Base-by-base conservation (phyloP, 2,888 invertebrate genomes). In the Patella caerulea region DNA sequence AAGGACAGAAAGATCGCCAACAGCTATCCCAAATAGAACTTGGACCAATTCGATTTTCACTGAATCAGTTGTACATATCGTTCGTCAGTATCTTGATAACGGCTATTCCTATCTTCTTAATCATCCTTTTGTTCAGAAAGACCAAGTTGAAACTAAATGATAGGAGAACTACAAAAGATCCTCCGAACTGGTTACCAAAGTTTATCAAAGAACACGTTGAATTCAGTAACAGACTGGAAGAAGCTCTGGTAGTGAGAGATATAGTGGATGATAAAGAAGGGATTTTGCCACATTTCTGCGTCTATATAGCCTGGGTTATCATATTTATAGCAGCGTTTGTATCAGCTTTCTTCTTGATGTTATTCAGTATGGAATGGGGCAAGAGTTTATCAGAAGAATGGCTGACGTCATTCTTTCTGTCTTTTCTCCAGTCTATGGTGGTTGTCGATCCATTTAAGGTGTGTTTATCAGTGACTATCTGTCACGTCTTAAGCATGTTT, bases 311-410 rank as follows among this genome's bases (percentile, higher is more conserved):
- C 12, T 87, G 86, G 86, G 59, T 82, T 2, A 24, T 86, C 45
- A 78, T 83, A 12, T 14, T 82, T 11, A 72, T 81, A 11, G 83
- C 82, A 15, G 80, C 83, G 2, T 72, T 81, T 1, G 78, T 81
- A 0, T 83, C 87, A 0, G 83, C 84, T 11, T 90, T 92, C 86
- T 91, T 92, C 82, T 85, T 90, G 29, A 86, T 90, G 84, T 83
- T 90, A 29, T 92, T 91, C 84, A 90, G 89, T 34, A 85, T 91
- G 53, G 82, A 88, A 79, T 92, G 91, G 84, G 91, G 91, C 11
- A 87, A 90, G 77, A 86, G 84, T 52, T 89, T 89, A 73, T 87
- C 90, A 1, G 86, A 87, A 24, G 85, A 88, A 77, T 92, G 92
- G 91, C 86, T 92, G 7, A 85, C 89, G 0, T 86, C 91, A 3